Evolutionary conservation across 2,888 invertebrate genomes (phyloP).

Genomic region (Heliconius aoede): DNA sequence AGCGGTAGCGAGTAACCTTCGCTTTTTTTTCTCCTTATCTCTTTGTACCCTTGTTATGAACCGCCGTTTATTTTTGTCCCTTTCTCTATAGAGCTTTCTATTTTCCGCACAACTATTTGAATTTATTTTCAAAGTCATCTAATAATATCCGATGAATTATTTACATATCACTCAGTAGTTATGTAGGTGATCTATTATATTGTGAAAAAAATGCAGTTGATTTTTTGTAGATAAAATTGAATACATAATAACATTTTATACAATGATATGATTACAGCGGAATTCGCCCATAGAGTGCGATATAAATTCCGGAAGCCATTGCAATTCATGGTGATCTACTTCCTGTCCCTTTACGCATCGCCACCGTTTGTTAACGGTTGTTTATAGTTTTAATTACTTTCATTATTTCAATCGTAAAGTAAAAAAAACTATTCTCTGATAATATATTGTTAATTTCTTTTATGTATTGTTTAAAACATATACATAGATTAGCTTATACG

Average conservation of each 20-base stretch:
- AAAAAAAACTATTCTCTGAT: background rate
- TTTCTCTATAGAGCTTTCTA: conserved; percentile 47
- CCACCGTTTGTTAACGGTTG: conserved; percentile 67
- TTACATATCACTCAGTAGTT: too few species aligned
- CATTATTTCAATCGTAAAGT: conserved; percentile 40
- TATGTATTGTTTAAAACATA: background rate
- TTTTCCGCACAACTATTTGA: conserved; percentile 37
- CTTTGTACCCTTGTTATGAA: conserved; percentile 51
- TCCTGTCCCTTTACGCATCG: conserved; percentile 71
- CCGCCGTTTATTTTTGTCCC: conserved; percentile 55
- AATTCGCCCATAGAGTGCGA: conserved; percentile 41
- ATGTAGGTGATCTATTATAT: background rate
- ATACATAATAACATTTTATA: conserved; percentile 16
- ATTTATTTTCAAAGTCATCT: conserved; percentile 35
- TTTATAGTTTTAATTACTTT: conserved; percentile 57
- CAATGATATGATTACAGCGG: conserved; percentile 38
- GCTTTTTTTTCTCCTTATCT: conserved; percentile 55
- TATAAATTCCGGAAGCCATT: conserved; percentile 65
- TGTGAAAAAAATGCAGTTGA: background rate
- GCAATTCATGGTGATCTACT: conserved; percentile 64
- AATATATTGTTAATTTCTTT: background rate
- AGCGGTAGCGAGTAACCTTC: conserved; percentile 63
- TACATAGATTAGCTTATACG: too few species aligned
- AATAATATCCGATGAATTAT: background rate
- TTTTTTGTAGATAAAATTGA: background rate